Evolutionary conservation across 2,888 invertebrate species (phyloP).

Genomic region (Hirtodrosophila confusa): DNA sequence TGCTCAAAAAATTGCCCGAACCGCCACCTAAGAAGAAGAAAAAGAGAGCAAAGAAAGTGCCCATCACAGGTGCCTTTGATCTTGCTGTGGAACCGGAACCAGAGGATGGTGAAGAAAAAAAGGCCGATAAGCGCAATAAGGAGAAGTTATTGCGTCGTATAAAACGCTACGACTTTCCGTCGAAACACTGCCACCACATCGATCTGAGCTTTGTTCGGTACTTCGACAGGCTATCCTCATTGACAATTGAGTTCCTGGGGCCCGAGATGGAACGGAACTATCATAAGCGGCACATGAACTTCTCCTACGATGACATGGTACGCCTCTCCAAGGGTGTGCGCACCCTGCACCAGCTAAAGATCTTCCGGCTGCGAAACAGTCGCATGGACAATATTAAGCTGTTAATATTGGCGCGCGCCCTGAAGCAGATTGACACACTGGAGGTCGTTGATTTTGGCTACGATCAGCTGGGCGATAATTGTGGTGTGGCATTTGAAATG

Average conservation of each 20-base stretch:
- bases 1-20: slow-evolving; percentile 1
- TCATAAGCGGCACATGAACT: slow-evolving; percentile 71
- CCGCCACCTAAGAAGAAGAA: slow-evolving; percentile 16
- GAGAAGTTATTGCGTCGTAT: slow-evolving; percentile 37
- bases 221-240: slow-evolving; percentile 60
- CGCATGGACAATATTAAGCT: slow-evolving; percentile 75
- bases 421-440: slow-evolving; percentile 55
- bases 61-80: slow-evolving; percentile 47
- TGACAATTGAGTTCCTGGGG: slow-evolving; percentile 77
- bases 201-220: slow-evolving; percentile 73
- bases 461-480: slow-evolving; percentile 74
- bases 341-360: slow-evolving; percentile 52
- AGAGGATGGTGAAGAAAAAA: slow-evolving; percentile 49
- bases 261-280: slow-evolving; percentile 66
- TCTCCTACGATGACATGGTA: slow-evolving; percentile 75
- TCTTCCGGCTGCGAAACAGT: slow-evolving; percentile 78
- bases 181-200: slow-evolving; percentile 78
- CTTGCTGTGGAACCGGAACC: slow-evolving; percentile 60
- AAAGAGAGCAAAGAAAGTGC: not conserved
- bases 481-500: slow-evolving; percentile 56
- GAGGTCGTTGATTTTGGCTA: slow-evolving; percentile 76
- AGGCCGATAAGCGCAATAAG: slow-evolving; percentile 64
- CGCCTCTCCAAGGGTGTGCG: slow-evolving; percentile 67
- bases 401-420: slow-evolving; percentile 49
- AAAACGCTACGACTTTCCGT: slow-evolving; percentile 63